Base-by-base conservation (phyloP, 2,888 invertebrate genomes). In the Amiota mariae region DNA sequence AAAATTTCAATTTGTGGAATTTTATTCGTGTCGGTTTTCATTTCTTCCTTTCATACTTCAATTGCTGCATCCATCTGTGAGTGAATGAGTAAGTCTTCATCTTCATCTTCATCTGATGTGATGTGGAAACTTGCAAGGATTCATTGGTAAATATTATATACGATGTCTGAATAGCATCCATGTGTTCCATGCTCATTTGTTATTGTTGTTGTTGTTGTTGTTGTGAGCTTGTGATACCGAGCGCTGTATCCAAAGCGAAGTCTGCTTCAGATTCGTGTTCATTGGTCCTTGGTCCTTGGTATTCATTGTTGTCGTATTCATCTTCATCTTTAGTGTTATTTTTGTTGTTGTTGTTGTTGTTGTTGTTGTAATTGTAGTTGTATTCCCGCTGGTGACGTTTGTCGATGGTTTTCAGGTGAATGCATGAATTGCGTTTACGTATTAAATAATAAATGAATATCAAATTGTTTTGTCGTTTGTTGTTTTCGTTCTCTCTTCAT, bases 1-100 rank as follows among this genome's bases (percentile, higher is more conserved):
- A 87, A 88, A 88, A 87, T 88, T 88, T 88, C 87, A 87, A 87
- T 87, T 87, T 87, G 87, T 80, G 84, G 85, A 87, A 88, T 85
- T 87, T 84, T 80, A 78, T 84, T 87, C 85, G 74, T 80, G 11
- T 46, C n/a, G 13, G 8, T n/a, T 36, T 13, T 46, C 46, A 15
- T 24, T 54, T 46, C 36, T 36, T 36, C 36, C 36, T 36, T 36
- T 36, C 2, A 36, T 24, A 2, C 24, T 24, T 24, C 24, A 24
- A 24, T 2, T 24, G 2, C 24, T 24, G 3, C 24, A 36, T 4
- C 8, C 36, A 36, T 36, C 36, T 36, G 8, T 24, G 24, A 24
- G 73, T 75, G 71, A 72, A 74, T 73, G 73, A 74, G 78, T 72
- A 72, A 11, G 61, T 46, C 68, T 72, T 51, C 78, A 9, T 36